A percentile compares a stretch with the other conserved stretches of the same genome.
These are phyloP conservation scores for Zaprionus nigranus DNA, from an alignment of 1,140 invertebrate genomes.

Conservation along the genomic window DNA sequence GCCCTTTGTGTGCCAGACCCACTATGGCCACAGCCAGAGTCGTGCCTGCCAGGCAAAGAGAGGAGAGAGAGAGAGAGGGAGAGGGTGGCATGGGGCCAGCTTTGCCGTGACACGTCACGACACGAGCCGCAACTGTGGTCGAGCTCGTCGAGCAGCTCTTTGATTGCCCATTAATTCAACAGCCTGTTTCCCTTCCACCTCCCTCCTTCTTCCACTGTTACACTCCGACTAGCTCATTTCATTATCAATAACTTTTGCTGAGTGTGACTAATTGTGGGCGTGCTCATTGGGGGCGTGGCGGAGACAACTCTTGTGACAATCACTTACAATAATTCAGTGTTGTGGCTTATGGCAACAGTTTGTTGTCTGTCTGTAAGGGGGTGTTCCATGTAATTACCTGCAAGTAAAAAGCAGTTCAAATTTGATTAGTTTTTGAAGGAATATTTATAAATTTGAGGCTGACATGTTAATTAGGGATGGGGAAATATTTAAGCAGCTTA, in stretches of 20 bases:
- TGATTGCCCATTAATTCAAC: slow-evolving; percentile 67
- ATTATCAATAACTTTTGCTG: slow-evolving; percentile 4
- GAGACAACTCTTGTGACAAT: not conserved
- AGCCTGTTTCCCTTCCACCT: slow-evolving; percentile 18
- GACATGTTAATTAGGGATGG: not conserved
- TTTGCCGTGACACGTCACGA: slow-evolving; percentile 21
- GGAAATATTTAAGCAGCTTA: not conserved
- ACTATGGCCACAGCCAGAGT: not conserved
- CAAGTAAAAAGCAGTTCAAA: slow-evolving; percentile 42
- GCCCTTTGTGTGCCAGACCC: slow-evolving; percentile 40
- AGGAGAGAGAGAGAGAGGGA: not conserved
- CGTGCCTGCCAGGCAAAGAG: not conserved
- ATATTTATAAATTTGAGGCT: not conserved
- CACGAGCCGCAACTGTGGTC: slow-evolving; percentile 29
- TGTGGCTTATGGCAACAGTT: slow-evolving; percentile 27
- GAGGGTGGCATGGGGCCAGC: not conserved
- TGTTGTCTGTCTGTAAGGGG: not conserved
- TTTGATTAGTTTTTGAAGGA: slow-evolving; percentile 30
- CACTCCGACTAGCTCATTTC: slow-evolving; percentile 16
- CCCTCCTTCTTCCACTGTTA: not conserved
- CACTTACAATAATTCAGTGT: slow-evolving; percentile 22
- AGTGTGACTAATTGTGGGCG: slow-evolving; percentile 31
- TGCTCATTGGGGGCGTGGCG: not conserved
- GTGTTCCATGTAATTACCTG: slow-evolving; percentile 57
- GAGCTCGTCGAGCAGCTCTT: slow-evolving; percentile 17